Percentiles rank a stretch among this genome's conserved stretches.
These are phyloP conservation scores for Panopea generosa DNA, from an alignment of 2,888 invertebrate species.

Conservation along the genomic window DNA sequence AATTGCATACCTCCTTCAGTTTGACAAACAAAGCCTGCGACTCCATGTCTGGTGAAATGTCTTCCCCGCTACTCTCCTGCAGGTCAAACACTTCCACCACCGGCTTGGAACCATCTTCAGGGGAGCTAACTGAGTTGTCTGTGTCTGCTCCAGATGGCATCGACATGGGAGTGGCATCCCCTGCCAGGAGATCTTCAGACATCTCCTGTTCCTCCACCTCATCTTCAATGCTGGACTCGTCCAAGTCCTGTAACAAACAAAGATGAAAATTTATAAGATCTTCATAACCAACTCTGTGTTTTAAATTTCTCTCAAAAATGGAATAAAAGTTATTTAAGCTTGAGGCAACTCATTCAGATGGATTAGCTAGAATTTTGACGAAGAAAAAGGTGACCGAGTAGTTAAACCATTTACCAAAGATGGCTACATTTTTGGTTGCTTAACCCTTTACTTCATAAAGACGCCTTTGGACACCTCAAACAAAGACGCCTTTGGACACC, in stretches of 20 bases:
- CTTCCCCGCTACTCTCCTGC: conserved; percentile 83
- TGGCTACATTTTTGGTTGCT: too few relatives aligned
- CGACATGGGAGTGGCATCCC: conserved; percentile 80
- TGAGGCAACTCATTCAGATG: too few relatives aligned
- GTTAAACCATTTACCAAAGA: too few relatives aligned
- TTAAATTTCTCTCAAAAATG: too few relatives aligned
- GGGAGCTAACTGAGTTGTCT: conserved; percentile 72
- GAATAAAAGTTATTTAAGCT: too few relatives aligned
- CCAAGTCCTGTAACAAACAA: conserved; percentile 58
- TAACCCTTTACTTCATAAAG: too few relatives aligned
- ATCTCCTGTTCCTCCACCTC: conserved; percentile 60
- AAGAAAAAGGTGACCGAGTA: too few relatives aligned
- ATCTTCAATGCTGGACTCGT: conserved; percentile 69
- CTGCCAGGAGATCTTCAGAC: conserved; percentile 71
- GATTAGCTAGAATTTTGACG: too few relatives aligned
- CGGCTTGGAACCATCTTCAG: conserved; percentile 66
- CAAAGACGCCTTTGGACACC: too few relatives aligned
- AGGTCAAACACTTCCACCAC: conserved; percentile 76
- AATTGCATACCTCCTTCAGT: conserved; percentile 85
- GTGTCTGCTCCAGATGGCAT: conserved; percentile 71
- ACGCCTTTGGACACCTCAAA: too few relatives aligned
- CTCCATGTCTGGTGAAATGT: conserved; percentile 85
- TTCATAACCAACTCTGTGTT: too few relatives aligned
- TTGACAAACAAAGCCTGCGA: conserved; percentile 84
- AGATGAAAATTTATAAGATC: neutral